phyloP scores from a whole-genome alignment of 2,888 invertebrate species.

The Anorthoa munda region DNA sequence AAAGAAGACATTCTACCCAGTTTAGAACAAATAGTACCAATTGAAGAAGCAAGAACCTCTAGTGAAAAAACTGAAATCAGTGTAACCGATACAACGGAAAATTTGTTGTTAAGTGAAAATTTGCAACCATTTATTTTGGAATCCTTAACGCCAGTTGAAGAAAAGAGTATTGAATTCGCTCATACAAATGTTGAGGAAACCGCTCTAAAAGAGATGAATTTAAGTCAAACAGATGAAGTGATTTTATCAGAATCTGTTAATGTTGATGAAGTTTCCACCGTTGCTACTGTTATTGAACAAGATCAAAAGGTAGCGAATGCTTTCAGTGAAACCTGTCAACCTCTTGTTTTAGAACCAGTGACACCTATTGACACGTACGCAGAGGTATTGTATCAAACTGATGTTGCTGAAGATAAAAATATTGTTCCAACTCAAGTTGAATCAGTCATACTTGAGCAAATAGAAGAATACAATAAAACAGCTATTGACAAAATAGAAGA shows the following conservation, averaged over 20 bases:
- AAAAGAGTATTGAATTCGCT: neutral
- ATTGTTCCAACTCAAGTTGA: neutral
- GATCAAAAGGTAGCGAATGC: neutral
- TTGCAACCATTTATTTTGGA: neutral
- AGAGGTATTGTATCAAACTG: neutral
- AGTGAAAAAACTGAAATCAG: too few relatives aligned
- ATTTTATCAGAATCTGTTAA: neutral
- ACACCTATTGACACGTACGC: neutral
- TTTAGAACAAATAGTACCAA: too few relatives aligned
- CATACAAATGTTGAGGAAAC: neutral
- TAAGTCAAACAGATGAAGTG: constrained; percentile 1
- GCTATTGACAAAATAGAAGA: neutral
- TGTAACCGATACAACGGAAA: neutral
- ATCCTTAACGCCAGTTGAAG: constrained; percentile 5
- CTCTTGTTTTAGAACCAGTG: neutral
- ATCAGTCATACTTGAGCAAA: neutral
- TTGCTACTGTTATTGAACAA: neutral
- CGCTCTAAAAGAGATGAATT: neutral
- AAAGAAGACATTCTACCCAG: too few relatives aligned
- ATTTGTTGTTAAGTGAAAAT: neutral
- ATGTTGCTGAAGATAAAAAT: neutral
- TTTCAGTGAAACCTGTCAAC: neutral
- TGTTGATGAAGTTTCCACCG: neutral
- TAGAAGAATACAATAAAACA: neutral
- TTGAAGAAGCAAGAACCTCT: too few relatives aligned